Evolutionary conservation across 2,797 vertebrate genomes (phyloP).

Genomic region (Brotula barbata): DNA sequence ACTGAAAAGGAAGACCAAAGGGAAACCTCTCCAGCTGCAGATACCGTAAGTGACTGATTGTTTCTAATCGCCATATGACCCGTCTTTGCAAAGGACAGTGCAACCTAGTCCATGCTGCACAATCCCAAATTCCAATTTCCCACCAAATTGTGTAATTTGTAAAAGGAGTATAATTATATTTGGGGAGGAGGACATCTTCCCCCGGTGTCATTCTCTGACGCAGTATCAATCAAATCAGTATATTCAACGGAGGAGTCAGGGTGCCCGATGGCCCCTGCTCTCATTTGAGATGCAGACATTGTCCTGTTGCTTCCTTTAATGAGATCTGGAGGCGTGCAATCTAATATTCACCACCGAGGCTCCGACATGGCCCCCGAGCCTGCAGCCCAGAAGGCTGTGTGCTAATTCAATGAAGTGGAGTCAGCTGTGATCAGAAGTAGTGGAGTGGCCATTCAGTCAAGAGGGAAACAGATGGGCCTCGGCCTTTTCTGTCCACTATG

Average conservation of each 20-base stretch:
- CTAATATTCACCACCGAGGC: conserved; percentile 75
- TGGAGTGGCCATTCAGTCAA: conserved; percentile 48
- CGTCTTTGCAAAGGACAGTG: conserved; percentile 1
- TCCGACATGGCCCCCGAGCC: conserved; percentile 65
- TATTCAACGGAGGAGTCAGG: conserved; percentile 59
- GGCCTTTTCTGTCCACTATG: conserved; percentile 12
- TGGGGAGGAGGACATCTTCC: conserved; percentile 37
- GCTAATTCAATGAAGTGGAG: conserved; percentile 72
- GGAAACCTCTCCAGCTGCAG: conserved; percentile 29
- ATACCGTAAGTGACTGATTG: conserved; percentile 57
- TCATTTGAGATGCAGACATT: conserved; percentile 75
- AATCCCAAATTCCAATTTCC: conserved; percentile 34
- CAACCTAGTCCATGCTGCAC: conserved; percentile 1
- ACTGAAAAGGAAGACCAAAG: conserved; percentile 40
- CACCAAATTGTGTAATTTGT: conserved; percentile 32
- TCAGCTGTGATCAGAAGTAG: conserved; percentile 65
- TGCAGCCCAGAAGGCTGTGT: conserved; percentile 58
- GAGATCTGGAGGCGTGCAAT: conserved; percentile 78
- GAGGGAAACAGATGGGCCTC: conserved; percentile 26
- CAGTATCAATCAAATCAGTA: conserved; percentile 67
- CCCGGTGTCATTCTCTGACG: conserved; percentile 33
- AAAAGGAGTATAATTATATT: conserved; percentile 49
- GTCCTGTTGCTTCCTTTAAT: conserved; percentile 79
- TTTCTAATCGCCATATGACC: conserved; percentile 7
- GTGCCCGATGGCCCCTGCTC: conserved; percentile 64